Evolutionary conservation across 2,797 vertebrate species (phyloP), one percentile per base, ranked within the genome.

Genomic region (Atherinosoma microstoma): DNA sequence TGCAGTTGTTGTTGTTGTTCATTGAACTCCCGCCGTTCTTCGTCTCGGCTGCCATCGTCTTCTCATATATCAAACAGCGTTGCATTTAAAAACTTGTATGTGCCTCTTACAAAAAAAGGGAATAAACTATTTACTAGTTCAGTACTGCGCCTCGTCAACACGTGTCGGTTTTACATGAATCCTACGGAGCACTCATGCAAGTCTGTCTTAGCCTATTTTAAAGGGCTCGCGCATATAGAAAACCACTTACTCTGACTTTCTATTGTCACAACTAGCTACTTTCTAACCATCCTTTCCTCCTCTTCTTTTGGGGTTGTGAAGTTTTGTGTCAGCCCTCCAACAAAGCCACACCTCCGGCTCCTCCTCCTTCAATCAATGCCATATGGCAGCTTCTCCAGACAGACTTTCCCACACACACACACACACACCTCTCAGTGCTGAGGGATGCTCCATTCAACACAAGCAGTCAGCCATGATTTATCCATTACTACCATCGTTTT

Each of bases 41-140:
- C 90, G 94, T 95, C 85, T 97, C 95, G 64, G 96, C 95, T 80
- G 94, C 95, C 95, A 97, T 97, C 51, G 93, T 96, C 87, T 98
- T 98, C 94, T 98, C 97, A 95, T 97, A 97, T 75, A 97, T 93
- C 91, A 95, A 63, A 78, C 93, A 94, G 89, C 94, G 93, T 93
- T 93, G 92, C 92, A 94, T 94, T 93, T 92, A 92, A 91, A 77
- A 67, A 57, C 40, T 9, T 8, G 72, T 27, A 11, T 5, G 34
- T 47, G 57, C 29, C 57, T 80, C 51, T 40, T 53, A 34, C 3
- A 27, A 27, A 27, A 3, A 56, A 60, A 70, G 3, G 40, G 12
- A 34, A 38, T 4, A n/a, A 59, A 4, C 3, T 0, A 11, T 35
- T n/a, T 16, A 1, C 11, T 6, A 12, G 6, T 54, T 53, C 20